A percentile compares a stretch with the other conserved stretches of the same genome.
These are phyloP conservation scores for Haliclystus octoradiatus DNA, from an alignment of 30 jellyfish, hydroid and myxozoan species.

Conservation along the genomic window DNA sequence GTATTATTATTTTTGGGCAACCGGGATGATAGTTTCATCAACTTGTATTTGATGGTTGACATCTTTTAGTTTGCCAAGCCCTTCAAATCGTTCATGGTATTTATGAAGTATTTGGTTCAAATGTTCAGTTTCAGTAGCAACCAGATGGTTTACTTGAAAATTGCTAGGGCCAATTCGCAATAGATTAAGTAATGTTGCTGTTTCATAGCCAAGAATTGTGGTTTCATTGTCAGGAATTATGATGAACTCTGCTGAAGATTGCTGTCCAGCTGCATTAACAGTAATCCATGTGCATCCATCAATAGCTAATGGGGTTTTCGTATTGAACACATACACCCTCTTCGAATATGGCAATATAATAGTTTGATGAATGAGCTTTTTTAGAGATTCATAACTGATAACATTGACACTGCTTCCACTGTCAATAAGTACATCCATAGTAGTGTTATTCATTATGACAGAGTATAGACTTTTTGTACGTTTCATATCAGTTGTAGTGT, in stretches of 20 bases:
- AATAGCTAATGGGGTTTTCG: background rate
- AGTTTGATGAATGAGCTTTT: too few species aligned
- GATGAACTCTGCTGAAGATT: constrained; percentile 1
- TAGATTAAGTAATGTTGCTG: constrained; percentile 5
- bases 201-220: constrained; percentile 7
- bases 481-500: background rate
- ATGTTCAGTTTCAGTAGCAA: background rate
- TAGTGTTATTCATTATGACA: background rate
- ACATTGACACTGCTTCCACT: constrained; percentile 30
- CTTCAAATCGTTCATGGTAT: constrained; percentile 21
- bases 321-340: constrained; percentile 2
- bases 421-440: constrained; percentile 2
- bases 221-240: background rate
- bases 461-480: constrained; percentile 1
- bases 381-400: constrained; percentile 1
- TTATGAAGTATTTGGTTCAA: background rate
- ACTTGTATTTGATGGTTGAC: constrained; percentile 1
- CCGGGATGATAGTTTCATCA: constrained; percentile 17
- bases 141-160: background rate
- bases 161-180: constrained; percentile 10
- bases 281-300: background rate
- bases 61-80: constrained; percentile 25
- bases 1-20: constrained; percentile 24
- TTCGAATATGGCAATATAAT: constrained; percentile 2
- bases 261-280: background rate